These are phyloP conservation scores for Phymanthus crucifer DNA, from an alignment of 92 coral and sea anemone genomes.

Conservation along the genomic window DNA sequence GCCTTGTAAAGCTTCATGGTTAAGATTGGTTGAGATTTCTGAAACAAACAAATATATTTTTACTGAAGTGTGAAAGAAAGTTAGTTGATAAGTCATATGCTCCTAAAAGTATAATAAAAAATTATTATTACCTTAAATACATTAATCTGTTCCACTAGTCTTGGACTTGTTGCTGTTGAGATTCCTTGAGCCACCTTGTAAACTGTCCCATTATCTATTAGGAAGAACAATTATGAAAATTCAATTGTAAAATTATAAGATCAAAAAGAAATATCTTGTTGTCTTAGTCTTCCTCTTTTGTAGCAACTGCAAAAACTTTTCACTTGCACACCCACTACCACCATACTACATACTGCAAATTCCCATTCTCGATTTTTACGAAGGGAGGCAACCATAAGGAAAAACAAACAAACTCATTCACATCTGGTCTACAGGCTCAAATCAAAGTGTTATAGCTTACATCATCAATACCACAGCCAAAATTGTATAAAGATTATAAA, in stretches of 20 bases:
- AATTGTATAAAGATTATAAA: too few species aligned
- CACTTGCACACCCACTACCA: too few species aligned
- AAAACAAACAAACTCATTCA: too few species aligned
- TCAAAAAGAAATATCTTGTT: too few species aligned
- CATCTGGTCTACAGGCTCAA: too few species aligned
- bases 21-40: slow-evolving; percentile 55
- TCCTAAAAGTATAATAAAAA: neutral
- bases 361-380: too few species aligned
- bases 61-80: neutral
- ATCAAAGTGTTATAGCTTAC: too few species aligned
- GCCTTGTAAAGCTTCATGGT: slow-evolving; percentile 67
- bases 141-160: slow-evolving; percentile 63
- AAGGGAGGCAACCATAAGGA: too few species aligned
- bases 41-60: neutral
- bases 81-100: neutral
- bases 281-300: neutral
- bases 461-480: too few species aligned
- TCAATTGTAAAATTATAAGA: neutral
- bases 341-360: too few species aligned
- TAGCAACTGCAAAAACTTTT: too few species aligned
- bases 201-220: slow-evolving; percentile 73
- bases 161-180: slow-evolving; percentile 31
- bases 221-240: neutral
- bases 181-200: slow-evolving; percentile 61
- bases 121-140: slow-evolving; percentile 54